These are phyloP conservation scores for Chloromyia formosa DNA, from an alignment of 2,888 invertebrate genomes.

Conservation along the genomic window DNA sequence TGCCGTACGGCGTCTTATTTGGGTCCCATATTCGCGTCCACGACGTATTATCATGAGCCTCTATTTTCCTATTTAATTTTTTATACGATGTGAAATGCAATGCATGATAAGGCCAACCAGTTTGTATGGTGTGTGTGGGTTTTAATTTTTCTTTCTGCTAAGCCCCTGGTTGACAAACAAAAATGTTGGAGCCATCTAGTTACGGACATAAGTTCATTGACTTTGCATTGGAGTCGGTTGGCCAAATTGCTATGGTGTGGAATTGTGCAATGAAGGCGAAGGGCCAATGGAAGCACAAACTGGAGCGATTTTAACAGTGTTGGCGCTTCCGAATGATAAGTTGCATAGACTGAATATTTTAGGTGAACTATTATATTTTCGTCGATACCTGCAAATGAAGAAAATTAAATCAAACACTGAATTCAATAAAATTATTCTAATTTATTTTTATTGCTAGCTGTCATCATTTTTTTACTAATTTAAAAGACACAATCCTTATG, in stretches of 20 bases:
- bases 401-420: no score
- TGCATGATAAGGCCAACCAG: constrained; percentile 15
- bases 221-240: background rate
- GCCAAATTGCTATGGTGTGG: constrained; percentile 13
- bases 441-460: no score
- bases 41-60: background rate
- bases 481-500: no score
- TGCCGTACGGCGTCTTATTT: background rate
- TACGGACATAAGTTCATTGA: background rate
- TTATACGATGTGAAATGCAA: no score
- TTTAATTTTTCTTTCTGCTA: background rate
- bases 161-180: constrained; percentile 3
- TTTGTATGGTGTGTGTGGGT: background rate
- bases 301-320: no score
- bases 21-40: background rate
- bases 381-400: no score
- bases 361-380: no score
- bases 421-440: no score
- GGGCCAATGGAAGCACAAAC: background rate
- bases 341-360: no score
- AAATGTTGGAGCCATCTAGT: background rate
- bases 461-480: no score
- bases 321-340: no score
- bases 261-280: constrained; percentile 6
- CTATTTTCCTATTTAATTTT: no score